Evolutionary conservation across 2,113 vertebrate genomes (phyloP), one percentile per base, ranked within the genome.

Genomic region (Callopanchax toddi): DNA sequence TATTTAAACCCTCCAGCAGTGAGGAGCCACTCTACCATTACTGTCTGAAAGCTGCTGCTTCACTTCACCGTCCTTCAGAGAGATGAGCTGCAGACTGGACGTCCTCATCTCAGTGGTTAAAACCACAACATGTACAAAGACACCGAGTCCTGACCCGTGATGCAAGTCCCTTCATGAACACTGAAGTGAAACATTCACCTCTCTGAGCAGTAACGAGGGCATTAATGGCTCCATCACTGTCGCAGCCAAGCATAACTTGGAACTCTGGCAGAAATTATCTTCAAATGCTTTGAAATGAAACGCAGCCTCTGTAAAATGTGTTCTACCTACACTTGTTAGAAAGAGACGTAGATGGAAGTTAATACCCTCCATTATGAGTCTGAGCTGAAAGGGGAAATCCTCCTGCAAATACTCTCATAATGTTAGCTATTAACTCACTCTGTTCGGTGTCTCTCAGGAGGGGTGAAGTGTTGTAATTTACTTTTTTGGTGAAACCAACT

Each of bases 181-280:
- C 57, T 65, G 43, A 69, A 82, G 75, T 74, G 71, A 79, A 70
- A 78, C 66, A 59, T 79, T 84, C 48, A 83, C 84, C 81, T 68
- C 70, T 83, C 54, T 63, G 71, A 83, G 63, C 46, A 26, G 66
- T 87, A 82, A 86, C 70, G 73, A 57, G 64, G 79, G 72, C 25
- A 8, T 79, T 87, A 90, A 88, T 85, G 80, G 78, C 76, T 72
- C 46, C 67, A 82, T 90, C 64, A 72, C 51, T 74, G 77, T 58
- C 1, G 61, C 72, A 63, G 53, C 51, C 66, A 79, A 74, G 72
- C 83, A 78, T 46, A 79, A 72, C 78, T 59, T 34, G 44, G 68
- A 71, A 69, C 79, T 85, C 63, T 82, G 60, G 74, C 25, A 59
- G 77, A 76, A 86, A 86, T 86, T 68, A 86, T 78, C 61, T 40